Conservation (phyloP, 2,113 vertebrate genomes). For the Paramormyrops kingsleyae region DNA sequence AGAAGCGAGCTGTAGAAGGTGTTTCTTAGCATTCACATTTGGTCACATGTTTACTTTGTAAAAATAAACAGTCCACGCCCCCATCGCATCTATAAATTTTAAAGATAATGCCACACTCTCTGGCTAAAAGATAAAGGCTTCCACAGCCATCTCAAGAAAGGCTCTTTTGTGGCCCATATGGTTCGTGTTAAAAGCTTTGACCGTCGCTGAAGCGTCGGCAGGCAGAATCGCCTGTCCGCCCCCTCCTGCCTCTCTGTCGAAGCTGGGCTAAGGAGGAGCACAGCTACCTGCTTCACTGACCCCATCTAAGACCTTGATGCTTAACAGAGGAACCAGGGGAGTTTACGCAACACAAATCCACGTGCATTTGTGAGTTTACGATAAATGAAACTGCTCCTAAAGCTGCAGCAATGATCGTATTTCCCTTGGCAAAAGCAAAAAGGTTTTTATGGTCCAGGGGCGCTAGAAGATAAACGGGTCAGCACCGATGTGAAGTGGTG, state of each 20-base stretch:
- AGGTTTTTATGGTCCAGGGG: neutral
- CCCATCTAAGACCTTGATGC: neutral
- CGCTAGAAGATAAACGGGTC: neutral
- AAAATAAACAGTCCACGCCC: neutral
- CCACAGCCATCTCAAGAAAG: neutral
- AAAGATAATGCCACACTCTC: neutral
- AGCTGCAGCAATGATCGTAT: neutral
- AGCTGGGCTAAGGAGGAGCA: neutral
- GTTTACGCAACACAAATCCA: neutral
- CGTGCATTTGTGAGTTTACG: too few species aligned
- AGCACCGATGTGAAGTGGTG: neutral
- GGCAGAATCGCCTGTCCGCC: neutral
- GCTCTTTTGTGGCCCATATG: neutral
- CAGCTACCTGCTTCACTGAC: neutral
- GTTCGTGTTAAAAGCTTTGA: slow-evolving; percentile 21
- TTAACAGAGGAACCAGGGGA: neutral
- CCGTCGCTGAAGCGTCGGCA: neutral
- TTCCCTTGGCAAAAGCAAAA: neutral
- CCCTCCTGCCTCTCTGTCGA: neutral
- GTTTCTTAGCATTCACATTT: slow-evolving; percentile 15
- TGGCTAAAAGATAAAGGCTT: neutral
- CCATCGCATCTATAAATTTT: neutral
- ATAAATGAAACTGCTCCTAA: neutral
- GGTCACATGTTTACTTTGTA: neutral
- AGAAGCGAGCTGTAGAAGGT: neutral